A percentile compares a stretch with the other conserved stretches of the same genome.
Conservation (phyloP, 1,140 invertebrate species). For the Arion vulgaris region DNA sequence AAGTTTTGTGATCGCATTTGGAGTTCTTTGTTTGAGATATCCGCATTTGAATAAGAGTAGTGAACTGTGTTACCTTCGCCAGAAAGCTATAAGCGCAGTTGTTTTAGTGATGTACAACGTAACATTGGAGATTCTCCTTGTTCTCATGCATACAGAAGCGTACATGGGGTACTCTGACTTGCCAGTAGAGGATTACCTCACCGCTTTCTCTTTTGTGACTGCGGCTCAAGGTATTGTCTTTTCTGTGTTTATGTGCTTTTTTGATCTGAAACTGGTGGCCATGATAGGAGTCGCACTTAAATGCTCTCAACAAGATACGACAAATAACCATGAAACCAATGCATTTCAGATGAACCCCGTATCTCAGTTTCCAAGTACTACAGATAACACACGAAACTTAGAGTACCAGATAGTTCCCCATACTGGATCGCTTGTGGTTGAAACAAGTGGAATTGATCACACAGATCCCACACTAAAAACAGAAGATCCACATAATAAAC, state of each 20-base stretch:
- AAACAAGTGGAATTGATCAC: not conserved
- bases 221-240: conserved; percentile 16
- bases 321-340: not conserved
- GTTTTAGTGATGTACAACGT: conserved; percentile 9
- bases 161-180: conserved; percentile 4
- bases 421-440: not conserved
- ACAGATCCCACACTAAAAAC: not conserved
- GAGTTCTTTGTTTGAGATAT: conserved; percentile 5
- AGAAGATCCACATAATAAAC: not conserved
- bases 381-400: not conserved
- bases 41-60: not conserved
- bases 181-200: not conserved
- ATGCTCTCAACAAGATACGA: not conserved
- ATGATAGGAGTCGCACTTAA: not conserved
- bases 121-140: not conserved
- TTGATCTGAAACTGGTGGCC: not conserved
- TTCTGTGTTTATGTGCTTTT: conserved; percentile 6
- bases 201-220: not conserved
- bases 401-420: not conserved
- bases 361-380: not conserved
- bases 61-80: not conserved
- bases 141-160: conserved; percentile 11
- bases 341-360: not conserved
- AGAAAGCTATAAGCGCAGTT: not conserved
- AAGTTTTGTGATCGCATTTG: not conserved